Evolutionary conservation across 2,888 invertebrate genomes (phyloP).

Genomic region (Orthosia cruda): DNA sequence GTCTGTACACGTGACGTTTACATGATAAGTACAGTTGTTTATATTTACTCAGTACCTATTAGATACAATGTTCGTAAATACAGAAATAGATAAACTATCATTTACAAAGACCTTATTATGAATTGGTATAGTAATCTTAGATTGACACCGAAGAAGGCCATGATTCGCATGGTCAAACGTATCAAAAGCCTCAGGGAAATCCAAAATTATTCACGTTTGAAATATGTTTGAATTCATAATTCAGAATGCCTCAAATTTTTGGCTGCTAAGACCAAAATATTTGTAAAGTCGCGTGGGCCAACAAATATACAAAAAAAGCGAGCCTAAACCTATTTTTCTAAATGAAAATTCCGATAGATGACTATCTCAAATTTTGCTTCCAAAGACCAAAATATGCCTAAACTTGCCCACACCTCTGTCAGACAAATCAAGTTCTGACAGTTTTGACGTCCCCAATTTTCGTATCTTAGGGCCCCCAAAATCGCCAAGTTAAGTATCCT

Average conservation of each 20-base stretch:
- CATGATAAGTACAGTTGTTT: conserved; percentile 57
- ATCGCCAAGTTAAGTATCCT: not conserved
- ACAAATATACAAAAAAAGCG: not conserved
- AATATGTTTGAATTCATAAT: not conserved
- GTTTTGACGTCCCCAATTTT: conserved; percentile 19
- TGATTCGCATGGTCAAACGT: not conserved
- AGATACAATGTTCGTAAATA: conserved; percentile 40
- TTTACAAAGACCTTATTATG: not conserved
- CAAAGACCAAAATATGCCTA: not conserved
- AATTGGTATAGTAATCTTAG: not conserved
- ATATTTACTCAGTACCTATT: conserved; percentile 41
- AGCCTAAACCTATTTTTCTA: not conserved
- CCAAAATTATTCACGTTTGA: not conserved
- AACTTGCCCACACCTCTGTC: not conserved
- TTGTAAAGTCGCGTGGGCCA: no score
- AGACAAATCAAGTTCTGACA: conserved; percentile 1
- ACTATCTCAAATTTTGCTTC: not conserved
- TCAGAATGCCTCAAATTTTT: no score
- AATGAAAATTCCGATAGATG: not conserved
- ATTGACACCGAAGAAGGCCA: not conserved
- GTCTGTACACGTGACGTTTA: conserved; percentile 56
- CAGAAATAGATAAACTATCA: conserved; percentile 32
- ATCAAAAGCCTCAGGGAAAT: conserved; percentile 25
- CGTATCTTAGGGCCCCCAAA: not conserved
- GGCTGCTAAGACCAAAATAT: no score